These are phyloP conservation scores for Drosophila murphyi DNA, from an alignment of 1,140 invertebrate species.

Conservation along the genomic window DNA sequence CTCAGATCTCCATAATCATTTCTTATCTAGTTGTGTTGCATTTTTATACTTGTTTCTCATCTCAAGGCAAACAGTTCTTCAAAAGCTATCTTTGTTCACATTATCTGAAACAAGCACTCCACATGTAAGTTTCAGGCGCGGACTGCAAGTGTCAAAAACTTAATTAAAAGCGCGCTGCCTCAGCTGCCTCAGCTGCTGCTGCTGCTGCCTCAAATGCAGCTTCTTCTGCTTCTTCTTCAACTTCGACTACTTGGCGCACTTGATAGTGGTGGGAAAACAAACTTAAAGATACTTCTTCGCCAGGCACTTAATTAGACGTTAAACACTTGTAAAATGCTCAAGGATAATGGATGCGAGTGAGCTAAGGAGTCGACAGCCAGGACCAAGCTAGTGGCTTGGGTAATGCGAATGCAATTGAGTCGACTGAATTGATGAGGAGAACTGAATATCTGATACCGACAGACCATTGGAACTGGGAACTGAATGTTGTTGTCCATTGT, in stretches of 20 bases:
- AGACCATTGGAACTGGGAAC: background rate
- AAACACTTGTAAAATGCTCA: conserved; percentile 80
- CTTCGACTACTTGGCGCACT: conserved; percentile 45
- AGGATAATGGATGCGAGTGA: conserved; percentile 71
- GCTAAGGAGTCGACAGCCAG: background rate
- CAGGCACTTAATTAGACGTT: conserved; percentile 81
- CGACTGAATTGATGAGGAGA: conserved; percentile 14
- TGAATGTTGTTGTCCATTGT: background rate
- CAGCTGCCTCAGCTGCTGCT: conserved; percentile 48
- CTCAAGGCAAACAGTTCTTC: background rate
- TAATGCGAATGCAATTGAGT: conserved; percentile 28
- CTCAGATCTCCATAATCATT: no score
- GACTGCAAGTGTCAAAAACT: conserved; percentile 80
- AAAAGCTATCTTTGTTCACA: conserved; percentile 24
- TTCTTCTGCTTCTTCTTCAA: conserved; percentile 26
- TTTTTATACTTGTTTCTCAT: background rate
- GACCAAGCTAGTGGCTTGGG: background rate
- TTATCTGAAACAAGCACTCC: background rate
- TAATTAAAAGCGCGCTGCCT: conserved; percentile 75
- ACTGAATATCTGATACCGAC: conserved; percentile 8
- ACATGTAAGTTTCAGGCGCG: conserved; percentile 17
- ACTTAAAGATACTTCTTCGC: conserved; percentile 61
- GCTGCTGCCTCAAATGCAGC: conserved; percentile 23
- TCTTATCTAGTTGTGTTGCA: no score
- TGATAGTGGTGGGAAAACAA: conserved; percentile 46